Evolutionary conservation across 2,888 invertebrate genomes (phyloP), one percentile per base, ranked within the genome.

Genomic region (Plagodis dolabraria): DNA sequence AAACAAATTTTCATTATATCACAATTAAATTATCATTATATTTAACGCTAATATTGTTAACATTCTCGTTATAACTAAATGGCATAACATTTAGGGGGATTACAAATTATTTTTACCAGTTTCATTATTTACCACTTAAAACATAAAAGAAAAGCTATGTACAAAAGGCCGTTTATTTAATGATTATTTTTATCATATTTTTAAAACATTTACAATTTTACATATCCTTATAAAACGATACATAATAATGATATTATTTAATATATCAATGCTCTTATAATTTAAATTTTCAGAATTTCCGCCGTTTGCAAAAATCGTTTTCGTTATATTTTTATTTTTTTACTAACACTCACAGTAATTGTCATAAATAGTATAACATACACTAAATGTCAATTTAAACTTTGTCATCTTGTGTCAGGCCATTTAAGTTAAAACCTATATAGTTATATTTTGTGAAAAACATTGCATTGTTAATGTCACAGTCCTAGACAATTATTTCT

Each of bases 181-280:
- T 68, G 74, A 76, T 67, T 68, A 74, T 78, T 80, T 72, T 78
- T 77, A 76, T 75, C 71, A 75, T 71, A 74, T 70, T 65, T 78
- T 82, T 80, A 71, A 76, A 63, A 85, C 86, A 89, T 86, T 84
- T 89, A 86, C 83, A 90, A 86, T 89, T 79, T 85, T 82, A 83
- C 85, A 86, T 76, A 74, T 56, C 57, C 63, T 64, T 67, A 67
- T 50, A 62, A 64, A 67, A 64, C 60, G 63, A 65, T 65, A 64
- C 67, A 64, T 67, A 61, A 65, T 67, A 65, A 56, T 69, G 69
- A 69, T 69, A 69, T 67, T 64, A 63, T 63, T 67, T 64, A 59
- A 65, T 64, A 63, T 44, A 51, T 48, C 48, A 43, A 56, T 67
- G 57, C 56, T 43, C 62, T 62, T 67, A 67, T 42, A 47, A 56